Conservation (phyloP, 2,888 invertebrate genomes). For the Tipula lateralis region DNA sequence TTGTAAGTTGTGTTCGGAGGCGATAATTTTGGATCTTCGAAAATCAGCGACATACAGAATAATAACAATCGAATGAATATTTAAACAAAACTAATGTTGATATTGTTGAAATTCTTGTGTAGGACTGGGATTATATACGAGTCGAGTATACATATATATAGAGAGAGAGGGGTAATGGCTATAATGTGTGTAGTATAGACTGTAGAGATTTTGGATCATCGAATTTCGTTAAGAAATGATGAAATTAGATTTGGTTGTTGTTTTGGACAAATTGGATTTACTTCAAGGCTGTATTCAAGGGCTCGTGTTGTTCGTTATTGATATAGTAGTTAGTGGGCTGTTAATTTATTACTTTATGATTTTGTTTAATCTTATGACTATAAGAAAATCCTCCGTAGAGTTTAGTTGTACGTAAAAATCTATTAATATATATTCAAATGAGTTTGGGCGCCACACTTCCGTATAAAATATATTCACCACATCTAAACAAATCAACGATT, state of each 20-base stretch:
- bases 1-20: neutral
- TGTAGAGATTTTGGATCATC: conserved; percentile 2
- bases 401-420: neutral
- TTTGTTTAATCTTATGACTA: neutral
- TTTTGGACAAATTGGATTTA: neutral
- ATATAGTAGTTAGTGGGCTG: neutral
- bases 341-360: neutral
- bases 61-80: neutral
- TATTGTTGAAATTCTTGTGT: neutral
- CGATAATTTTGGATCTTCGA: conserved; percentile 11
- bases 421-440: neutral
- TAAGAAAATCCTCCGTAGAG: neutral
- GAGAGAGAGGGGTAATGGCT: neutral
- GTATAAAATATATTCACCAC: neutral
- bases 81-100: neutral
- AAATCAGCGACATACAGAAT: neutral
- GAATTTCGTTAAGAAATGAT: conserved; percentile 1
- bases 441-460: neutral
- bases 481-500: no score
- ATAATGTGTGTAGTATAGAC: neutral
- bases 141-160: neutral
- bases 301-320: neutral
- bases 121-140: neutral
- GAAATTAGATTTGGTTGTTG: neutral
- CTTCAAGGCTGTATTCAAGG: neutral